A percentile compares a stretch with the other conserved stretches of the same genome.
Conservation (phyloP, 2,797 vertebrate species). For the Lepus townsendii region DNA sequence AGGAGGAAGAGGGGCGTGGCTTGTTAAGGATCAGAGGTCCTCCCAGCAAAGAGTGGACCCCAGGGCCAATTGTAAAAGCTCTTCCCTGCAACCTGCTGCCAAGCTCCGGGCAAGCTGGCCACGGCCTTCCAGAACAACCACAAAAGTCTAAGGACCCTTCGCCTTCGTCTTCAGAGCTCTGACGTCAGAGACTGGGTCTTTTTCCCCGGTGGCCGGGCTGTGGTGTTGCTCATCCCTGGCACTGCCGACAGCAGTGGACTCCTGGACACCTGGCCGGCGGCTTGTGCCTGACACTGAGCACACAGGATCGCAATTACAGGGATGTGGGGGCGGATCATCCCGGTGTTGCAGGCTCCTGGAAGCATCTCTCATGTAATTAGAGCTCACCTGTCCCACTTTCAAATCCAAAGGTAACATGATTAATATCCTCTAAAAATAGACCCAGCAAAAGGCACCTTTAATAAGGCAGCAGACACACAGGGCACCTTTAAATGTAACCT, state of each 20-base stretch:
- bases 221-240: background rate
- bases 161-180: background rate
- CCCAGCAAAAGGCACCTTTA: background rate
- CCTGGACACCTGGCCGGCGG: background rate
- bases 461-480: background rate
- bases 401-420: slow-evolving; percentile 51
- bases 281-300: background rate
- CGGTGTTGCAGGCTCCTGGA: background rate
- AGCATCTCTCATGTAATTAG: slow-evolving; percentile 49
- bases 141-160: background rate
- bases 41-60: background rate
- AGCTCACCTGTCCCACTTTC: slow-evolving; percentile 45
- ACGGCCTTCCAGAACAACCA: background rate
- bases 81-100: too few relatives aligned
- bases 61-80: background rate
- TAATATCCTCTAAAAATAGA: slow-evolving; percentile 74
- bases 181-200: background rate
- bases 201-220: background rate
- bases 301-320: too few relatives aligned
- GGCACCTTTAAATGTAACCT: slow-evolving; percentile 11
- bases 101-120: background rate
- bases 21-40: background rate
- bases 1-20: fast-evolving
- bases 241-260: background rate
- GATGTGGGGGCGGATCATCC: background rate